Percentiles rank a stretch among this genome's conserved stretches.
Conservation (phyloP, 23 tunicate species). For the Clavelina lepadiformis region DNA sequence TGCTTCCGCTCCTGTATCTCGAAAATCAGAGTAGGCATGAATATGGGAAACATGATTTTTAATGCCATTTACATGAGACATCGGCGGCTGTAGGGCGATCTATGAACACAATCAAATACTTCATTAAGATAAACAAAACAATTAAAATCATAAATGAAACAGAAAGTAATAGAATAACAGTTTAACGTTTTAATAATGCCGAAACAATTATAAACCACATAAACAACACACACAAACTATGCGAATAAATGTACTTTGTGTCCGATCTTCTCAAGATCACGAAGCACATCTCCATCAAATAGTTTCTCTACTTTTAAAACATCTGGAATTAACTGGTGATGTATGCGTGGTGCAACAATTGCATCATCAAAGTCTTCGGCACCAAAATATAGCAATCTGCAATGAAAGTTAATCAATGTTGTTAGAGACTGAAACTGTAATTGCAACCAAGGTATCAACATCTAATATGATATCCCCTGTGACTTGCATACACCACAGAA, state of each 20-base stretch:
- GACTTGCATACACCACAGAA: too few species aligned
- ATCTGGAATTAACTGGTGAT: conserved; percentile 63
- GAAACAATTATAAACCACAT: neutral
- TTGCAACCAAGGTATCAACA: too few species aligned
- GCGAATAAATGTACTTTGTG: conserved; percentile 78
- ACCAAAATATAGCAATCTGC: conserved; percentile 76
- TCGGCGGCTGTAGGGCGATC: conserved; percentile 6
- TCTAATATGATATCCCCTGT: too few species aligned
- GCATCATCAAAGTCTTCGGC: conserved; percentile 77
- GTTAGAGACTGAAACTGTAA: too few species aligned
- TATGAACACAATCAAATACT: too few species aligned
- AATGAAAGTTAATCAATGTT: too few species aligned
- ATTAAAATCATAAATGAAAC: too few species aligned
- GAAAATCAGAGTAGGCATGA: conserved; percentile 80
- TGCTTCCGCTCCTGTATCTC: conserved; percentile 50
- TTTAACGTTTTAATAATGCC: too few species aligned
- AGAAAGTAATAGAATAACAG: too few species aligned
- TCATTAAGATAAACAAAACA: too few species aligned
- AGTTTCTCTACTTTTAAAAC: conserved; percentile 41
- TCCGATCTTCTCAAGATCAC: conserved; percentile 37
- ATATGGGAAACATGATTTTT: conserved; percentile 84
- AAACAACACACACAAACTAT: neutral
- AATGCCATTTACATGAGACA: conserved; percentile 53
- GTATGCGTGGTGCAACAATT: conserved; percentile 40
- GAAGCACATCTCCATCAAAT: conserved; percentile 34